phyloP scores from a whole-genome alignment of 1,140 invertebrate species.

The Dreissena rostriformis region DNA sequence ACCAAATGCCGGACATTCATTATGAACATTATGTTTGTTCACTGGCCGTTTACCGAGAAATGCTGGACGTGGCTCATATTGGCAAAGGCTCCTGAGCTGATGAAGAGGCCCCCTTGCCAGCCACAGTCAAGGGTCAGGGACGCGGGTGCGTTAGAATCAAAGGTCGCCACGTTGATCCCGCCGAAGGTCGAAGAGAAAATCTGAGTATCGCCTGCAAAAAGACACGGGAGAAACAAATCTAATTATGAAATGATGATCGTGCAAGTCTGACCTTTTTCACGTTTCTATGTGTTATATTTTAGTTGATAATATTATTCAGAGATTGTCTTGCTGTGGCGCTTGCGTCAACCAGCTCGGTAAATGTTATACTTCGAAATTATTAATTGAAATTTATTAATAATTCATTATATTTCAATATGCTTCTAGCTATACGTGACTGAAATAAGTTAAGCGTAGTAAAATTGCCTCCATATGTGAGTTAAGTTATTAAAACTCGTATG shows the following conservation, averaged over 20 bases:
- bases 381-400: too few species aligned
- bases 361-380: too few species aligned
- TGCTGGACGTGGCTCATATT: slow-evolving; percentile 33
- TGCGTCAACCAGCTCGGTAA: neutral
- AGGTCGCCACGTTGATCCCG: neutral
- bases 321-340: neutral
- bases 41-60: slow-evolving; percentile 1
- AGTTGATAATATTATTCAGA: neutral
- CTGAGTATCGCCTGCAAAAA: slow-evolving; percentile 24
- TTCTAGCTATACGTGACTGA: too few species aligned
- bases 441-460: too few species aligned
- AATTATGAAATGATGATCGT: neutral
- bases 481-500: too few species aligned
- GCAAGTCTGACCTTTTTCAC: neutral
- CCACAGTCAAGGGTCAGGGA: slow-evolving; percentile 8
- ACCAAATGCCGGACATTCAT: too few species aligned
- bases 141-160: slow-evolving; percentile 33
- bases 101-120: slow-evolving; percentile 1
- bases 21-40: too few species aligned
- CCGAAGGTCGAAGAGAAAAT: slow-evolving; percentile 9
- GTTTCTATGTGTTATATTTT: neutral
- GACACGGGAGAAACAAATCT: neutral
- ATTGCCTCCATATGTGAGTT: too few species aligned
- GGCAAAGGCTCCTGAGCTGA: slow-evolving; percentile 11
- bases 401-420: too few species aligned